Conservation (phyloP, 2,888 invertebrate genomes). For the Mycalesis mineus region DNA sequence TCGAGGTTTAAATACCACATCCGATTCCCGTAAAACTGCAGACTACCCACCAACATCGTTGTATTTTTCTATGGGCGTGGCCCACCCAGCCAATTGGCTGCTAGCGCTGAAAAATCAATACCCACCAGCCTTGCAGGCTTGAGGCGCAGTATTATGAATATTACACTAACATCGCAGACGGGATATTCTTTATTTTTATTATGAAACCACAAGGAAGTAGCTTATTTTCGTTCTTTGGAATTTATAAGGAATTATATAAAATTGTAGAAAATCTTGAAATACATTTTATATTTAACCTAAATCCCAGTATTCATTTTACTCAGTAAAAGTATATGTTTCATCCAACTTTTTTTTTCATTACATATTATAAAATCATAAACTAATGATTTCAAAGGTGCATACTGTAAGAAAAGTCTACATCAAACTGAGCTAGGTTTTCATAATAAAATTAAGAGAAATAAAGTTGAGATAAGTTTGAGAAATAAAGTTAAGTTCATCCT, state of each 20-base stretch:
- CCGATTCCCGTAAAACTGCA: neutral
- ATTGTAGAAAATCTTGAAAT: no score
- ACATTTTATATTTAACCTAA: no score
- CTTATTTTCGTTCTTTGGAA: neutral
- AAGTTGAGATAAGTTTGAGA: no score
- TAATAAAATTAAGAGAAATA: no score
- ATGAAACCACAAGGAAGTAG: conserved; percentile 17
- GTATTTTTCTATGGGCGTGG: conserved; percentile 12
- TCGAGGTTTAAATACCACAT: conserved; percentile 11
- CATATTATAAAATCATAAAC: no score
- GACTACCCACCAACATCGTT: neutral
- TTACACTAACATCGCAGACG: conserved; percentile 42
- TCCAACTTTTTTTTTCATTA: no score
- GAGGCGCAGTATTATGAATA: conserved; percentile 46
- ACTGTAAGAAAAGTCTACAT: no score
- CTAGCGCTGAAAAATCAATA: conserved; percentile 53
- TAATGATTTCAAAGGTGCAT: no score
- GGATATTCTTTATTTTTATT: conserved; percentile 25
- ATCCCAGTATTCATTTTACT: no score
- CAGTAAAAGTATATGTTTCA: no score
- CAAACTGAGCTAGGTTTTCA: no score
- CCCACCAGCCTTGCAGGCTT: conserved; percentile 20
- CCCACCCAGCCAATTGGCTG: conserved; percentile 39
- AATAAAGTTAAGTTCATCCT: no score
- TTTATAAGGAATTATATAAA: neutral